Conservation (phyloP, 2,113 vertebrate species). For the Gopherus evgoodei region DNA sequence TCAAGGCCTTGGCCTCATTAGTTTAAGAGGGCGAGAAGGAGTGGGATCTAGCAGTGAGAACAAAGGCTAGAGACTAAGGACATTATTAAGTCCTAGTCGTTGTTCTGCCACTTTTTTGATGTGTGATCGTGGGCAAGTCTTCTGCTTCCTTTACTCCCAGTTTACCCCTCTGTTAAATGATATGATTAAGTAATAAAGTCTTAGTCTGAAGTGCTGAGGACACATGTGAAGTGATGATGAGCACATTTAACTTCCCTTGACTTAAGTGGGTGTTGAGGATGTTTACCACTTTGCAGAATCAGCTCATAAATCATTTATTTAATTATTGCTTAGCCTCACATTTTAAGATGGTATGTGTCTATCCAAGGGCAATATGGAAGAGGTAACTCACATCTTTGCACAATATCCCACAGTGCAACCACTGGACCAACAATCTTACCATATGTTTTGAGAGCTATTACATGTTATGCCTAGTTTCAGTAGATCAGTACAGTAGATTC, state of each 20-base stretch:
- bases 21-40: neutral
- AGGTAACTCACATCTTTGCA: neutral
- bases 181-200: neutral
- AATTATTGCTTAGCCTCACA: neutral
- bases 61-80: neutral
- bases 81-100: neutral
- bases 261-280: neutral
- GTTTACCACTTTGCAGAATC: neutral
- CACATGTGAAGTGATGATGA: no score
- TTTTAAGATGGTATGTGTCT: neutral
- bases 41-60: neutral
- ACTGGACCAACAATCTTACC: no score
- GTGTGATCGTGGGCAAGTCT: neutral
- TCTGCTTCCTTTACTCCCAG: neutral
- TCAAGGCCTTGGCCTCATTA: neutral
- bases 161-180: neutral
- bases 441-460: neutral
- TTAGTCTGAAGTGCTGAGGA: no score
- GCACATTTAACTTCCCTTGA: no score
- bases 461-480: neutral
- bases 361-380: neutral
- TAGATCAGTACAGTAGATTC: neutral
- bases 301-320: neutral
- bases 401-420: fast-evolving
- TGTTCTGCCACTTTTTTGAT: neutral